These are phyloP conservation scores for Cephus pulcher DNA, from an alignment of 2,888 invertebrate genomes.

Conservation along the genomic window DNA sequence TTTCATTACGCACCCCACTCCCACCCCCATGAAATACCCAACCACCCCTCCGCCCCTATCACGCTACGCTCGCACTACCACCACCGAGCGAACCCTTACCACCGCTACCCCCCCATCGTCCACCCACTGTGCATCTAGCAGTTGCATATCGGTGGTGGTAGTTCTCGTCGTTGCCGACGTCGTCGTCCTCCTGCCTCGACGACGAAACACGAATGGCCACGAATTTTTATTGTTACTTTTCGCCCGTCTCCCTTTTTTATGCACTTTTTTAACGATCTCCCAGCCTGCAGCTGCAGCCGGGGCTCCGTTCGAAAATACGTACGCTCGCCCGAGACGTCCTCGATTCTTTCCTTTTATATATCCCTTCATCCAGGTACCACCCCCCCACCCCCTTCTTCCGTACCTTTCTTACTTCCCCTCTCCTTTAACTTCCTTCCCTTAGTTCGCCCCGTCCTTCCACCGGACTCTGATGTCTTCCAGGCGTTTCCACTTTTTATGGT, in stretches of 20 bases:
- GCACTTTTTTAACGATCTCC: conserved; percentile 52
- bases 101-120: not conserved
- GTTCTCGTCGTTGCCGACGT: conserved; percentile 15
- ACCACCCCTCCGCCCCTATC: conserved; percentile 27
- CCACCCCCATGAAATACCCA: conserved; percentile 25
- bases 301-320: conserved; percentile 27
- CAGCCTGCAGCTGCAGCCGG: conserved; percentile 34
- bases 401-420: conserved; percentile 13
- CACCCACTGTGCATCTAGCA: conserved; percentile 21
- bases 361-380: conserved; percentile 23
- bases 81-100: not conserved
- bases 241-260: conserved; percentile 53
- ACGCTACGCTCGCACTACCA: conserved; percentile 57
- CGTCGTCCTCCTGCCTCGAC: conserved; percentile 25
- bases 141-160: not conserved
- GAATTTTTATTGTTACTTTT: conserved; percentile 66
- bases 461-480: conserved; percentile 5
- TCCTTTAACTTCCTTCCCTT: conserved; percentile 14
- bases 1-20: conserved; percentile 62
- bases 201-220: conserved; percentile 62
- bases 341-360: not conserved
- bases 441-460: conserved; percentile 17
- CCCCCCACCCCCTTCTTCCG: conserved; percentile 2
- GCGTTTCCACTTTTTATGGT: not conserved
- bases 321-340: conserved; percentile 6